Evolutionary conservation across 2,797 vertebrate genomes (phyloP).

Genomic region (Urosaurus nigricauda): DNA sequence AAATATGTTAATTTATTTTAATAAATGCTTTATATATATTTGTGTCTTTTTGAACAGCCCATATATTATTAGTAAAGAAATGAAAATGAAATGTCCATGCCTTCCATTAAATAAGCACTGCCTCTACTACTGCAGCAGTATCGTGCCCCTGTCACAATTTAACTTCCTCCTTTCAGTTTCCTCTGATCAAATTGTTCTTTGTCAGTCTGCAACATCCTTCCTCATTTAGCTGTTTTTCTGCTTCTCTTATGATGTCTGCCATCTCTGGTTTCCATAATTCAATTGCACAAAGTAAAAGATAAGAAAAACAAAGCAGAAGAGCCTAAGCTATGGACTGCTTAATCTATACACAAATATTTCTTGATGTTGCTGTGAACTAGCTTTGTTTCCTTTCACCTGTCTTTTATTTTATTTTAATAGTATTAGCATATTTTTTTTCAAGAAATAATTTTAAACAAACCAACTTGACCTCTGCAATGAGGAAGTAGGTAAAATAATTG

Average conservation of each 20-base stretch:
- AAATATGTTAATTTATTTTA: slow-evolving; percentile 10
- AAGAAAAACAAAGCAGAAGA: neutral
- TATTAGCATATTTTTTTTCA: too few species aligned
- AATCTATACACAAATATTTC: too few species aligned
- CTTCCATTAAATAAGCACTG: slow-evolving; percentile 1
- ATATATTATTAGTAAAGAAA: neutral
- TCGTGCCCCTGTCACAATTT: neutral
- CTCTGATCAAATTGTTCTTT: slow-evolving; percentile 19
- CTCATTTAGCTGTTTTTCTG: slow-evolving; percentile 3
- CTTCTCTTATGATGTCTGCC: slow-evolving; percentile 32
- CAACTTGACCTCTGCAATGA: too few species aligned
- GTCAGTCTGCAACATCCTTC: slow-evolving; percentile 41
- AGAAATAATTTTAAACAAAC: too few species aligned
- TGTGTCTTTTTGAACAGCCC: neutral
- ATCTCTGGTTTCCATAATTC: slow-evolving; percentile 13
- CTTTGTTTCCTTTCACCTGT: too few species aligned
- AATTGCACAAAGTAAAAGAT: slow-evolving; percentile 2
- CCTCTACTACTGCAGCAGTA: neutral
- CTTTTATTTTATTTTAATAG: too few species aligned
- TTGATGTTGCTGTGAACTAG: too few species aligned
- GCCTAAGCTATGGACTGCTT: neutral
- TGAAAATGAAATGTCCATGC: neutral
- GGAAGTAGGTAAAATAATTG: too few species aligned
- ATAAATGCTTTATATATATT: neutral
- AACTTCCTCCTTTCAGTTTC: slow-evolving; percentile 36